Base-by-base conservation (phyloP, 2,888 invertebrate species). In the Leptinotarsa juncta region DNA sequence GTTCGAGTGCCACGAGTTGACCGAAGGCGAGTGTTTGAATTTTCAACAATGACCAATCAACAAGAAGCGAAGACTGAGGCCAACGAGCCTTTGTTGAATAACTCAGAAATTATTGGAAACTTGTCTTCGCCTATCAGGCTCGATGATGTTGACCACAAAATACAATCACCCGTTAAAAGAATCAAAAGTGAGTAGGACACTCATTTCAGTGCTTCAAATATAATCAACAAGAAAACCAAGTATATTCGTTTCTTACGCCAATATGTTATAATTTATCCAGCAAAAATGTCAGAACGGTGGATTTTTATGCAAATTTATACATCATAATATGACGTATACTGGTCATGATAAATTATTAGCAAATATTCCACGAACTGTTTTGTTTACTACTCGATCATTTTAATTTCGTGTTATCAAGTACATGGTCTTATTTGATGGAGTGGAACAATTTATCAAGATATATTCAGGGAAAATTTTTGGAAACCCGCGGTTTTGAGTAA, bases 71-170 rank as follows among this genome's bases (percentile, higher is more conserved):
- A 68, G 60, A 75, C 66, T n/a, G 79, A 77, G 49, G 82, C 78
- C 69, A 78, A 74, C 60, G 82, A 83, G 71, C 82, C 83, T 42
- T 73, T 84, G 53, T 72, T 84, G 67, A 77, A 75, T 42, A 81
- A 81, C 70, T 69, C 79, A 15, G 75, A 69, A 67, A 75, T 71
- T 50, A 16, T 51, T 23, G 67, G 50, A 3, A 71, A 65, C 20
- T 57, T 71, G 23, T 32, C 57, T 20, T 23, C 66, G n/a, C 62
- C 62, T 32, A 23, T 51, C 18, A 73, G 68, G 55, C 32, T 26
- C 49, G 76, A 75, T 65, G 75, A 72, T 18, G 48, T 50, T 66
- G 49, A 32, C 42, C 60, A 49, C 23, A 76, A 71, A 70, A 62
- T 66, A 12, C 60, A 62, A 26, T 18, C 69, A 32, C 51, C 32